phyloP scores from a whole-genome alignment of 2,113 vertebrate species.

The Pluvianellus socialis region DNA sequence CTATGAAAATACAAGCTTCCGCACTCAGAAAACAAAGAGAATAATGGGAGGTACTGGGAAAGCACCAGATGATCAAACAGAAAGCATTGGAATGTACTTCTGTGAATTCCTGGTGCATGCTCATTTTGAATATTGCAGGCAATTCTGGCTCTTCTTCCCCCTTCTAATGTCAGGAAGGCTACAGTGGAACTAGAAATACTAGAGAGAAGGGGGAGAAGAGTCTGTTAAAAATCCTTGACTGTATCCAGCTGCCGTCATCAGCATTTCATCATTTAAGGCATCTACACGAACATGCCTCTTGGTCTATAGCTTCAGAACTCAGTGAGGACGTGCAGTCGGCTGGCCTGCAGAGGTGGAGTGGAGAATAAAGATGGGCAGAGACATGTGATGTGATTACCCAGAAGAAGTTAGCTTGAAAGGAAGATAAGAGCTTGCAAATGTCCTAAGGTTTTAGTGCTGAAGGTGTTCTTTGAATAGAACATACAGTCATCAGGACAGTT shows the following conservation, averaged over 20 bases:
- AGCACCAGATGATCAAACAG: neutral
- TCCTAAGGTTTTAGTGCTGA: neutral
- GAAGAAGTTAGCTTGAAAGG: neutral
- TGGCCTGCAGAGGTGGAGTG: neutral
- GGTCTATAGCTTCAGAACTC: neutral
- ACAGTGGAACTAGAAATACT: neutral
- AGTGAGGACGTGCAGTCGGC: accelerated
- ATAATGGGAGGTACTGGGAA: neutral
- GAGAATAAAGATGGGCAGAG: neutral
- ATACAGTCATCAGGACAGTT: neutral
- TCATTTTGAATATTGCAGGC: neutral
- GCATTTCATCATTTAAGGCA: neutral
- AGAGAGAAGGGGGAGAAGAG: neutral
- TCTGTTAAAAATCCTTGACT: neutral
- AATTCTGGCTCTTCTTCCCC: neutral
- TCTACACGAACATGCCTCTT: neutral
- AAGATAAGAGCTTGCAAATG: neutral
- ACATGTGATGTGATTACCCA: neutral
- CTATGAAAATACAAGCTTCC: neutral
- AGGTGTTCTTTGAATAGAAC: neutral
- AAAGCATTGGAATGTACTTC: neutral
- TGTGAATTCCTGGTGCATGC: neutral
- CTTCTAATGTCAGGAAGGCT: neutral
- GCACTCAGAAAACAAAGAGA: neutral
- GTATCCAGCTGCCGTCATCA: neutral